Base-by-base conservation (phyloP, 2,113 vertebrate species). In the Herpailurus yagouaroundi region DNA sequence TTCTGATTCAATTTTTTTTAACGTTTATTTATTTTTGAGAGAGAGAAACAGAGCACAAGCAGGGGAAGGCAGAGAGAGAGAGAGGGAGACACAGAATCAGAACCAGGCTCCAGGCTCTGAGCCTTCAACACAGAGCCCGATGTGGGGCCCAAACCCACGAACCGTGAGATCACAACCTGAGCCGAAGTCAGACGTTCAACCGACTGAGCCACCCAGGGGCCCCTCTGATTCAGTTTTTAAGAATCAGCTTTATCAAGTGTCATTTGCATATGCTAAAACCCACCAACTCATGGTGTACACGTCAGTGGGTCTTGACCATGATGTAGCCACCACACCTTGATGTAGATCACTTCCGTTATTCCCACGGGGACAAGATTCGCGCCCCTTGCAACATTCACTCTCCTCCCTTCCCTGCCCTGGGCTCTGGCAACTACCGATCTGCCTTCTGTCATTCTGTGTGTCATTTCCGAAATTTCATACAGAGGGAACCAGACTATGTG, bases 321-420 rank as follows among this genome's bases (percentile, higher is more conserved):
- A 18, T 1, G 36, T n/a, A 57, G 33, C 31, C 25, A 36, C 11
- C 36, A 31, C 76, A 19, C 71, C n/a, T 27, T n/a, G 13, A 16
- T 41, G 41, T 4, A 60, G n/a, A 55, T 21, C 63, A 63, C 33
- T 81, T 31, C 41, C 45, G 2, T 33, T 23, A 36, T 64, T 15
- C 11, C 25, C 1, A 1, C 84, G 80, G 80, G 11, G 55, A 55
- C 18, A 19, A 1, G 16, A 55, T 15, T 63, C 0, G 0, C 5
- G 15, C 4, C 25, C 33, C 41, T 57, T 27, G 52, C 45, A 38
- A 14, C n/a, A 45, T 45, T 45, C 45, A 9, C 0, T 23, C n/a
- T 31, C 27, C 45, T 57, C 41, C 45, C 0, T 15, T 12, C 27
- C 29, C 79, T 29, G 38, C 33, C 15, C 60, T 4, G 9, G 63